Conservation (phyloP, 2,113 vertebrate genomes). For the Mugil cephalus region DNA sequence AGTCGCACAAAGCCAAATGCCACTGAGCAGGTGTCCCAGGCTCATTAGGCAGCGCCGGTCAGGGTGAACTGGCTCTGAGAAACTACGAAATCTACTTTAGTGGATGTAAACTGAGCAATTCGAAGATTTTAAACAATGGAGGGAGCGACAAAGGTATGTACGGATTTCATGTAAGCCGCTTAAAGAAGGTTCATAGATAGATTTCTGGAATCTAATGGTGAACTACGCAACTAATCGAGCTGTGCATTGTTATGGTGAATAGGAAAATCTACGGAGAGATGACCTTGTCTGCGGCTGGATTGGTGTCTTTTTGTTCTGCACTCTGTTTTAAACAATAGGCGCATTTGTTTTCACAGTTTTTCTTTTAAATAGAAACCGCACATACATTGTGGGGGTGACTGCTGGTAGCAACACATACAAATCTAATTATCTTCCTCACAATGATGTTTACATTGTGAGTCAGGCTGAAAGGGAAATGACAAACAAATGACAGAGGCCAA, state of each 20-base stretch:
- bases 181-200: background rate
- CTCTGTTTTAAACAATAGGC: conserved; percentile 27
- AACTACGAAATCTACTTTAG: conserved; percentile 28
- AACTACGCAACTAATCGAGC: background rate
- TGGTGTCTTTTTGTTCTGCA: conserved; percentile 22
- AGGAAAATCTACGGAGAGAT: background rate
- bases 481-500: conserved; percentile 16
- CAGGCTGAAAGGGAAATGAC: conserved; percentile 3
- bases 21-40: conserved; percentile 70
- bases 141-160: conserved; percentile 70
- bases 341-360: conserved; percentile 27
- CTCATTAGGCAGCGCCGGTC: conserved; percentile 50
- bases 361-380: conserved; percentile 49
- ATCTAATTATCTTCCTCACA: conserved; percentile 54
- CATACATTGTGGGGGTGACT: conserved; percentile 34
- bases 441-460: conserved; percentile 40
- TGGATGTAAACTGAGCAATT: conserved; percentile 7
- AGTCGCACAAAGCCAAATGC: conserved; percentile 66
- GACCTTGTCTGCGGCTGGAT: conserved; percentile 50
- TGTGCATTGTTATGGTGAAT: too few species aligned
- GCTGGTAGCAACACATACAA: conserved; percentile 11
- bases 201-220: background rate
- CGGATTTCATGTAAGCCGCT: background rate
- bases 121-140: conserved; percentile 63
- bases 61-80: conserved; percentile 28